These are phyloP conservation scores for Synergus itoensis DNA, from an alignment of 2,888 invertebrate species.

Conservation along the genomic window DNA sequence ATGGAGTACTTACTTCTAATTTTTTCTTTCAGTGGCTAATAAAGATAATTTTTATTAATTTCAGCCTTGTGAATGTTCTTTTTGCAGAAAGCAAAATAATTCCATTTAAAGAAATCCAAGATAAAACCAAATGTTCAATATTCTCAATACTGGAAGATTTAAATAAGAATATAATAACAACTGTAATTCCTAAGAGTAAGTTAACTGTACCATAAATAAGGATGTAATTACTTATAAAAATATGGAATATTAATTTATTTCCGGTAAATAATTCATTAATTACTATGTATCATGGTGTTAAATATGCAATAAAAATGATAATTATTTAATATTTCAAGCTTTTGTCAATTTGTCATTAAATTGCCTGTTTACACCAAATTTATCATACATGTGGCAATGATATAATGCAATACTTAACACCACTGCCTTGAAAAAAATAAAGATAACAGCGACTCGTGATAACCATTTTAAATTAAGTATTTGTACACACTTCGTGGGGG, in stretches of 20 bases:
- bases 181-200: background rate
- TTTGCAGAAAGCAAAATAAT: background rate
- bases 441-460: background rate
- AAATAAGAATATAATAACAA: background rate
- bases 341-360: background rate
- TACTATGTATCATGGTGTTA: too few relatives aligned
- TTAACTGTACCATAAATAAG: background rate
- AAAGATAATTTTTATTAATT: background rate
- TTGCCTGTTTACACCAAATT: background rate
- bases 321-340: too few relatives aligned
- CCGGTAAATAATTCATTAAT: too few relatives aligned
- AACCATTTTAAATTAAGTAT: background rate
- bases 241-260: too few relatives aligned
- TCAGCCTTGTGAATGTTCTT: conserved; percentile 13
- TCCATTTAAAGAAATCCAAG: background rate
- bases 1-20: background rate
- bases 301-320: too few relatives aligned
- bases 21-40: background rate
- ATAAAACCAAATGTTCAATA: background rate
- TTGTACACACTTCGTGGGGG: background rate
- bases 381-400: background rate
- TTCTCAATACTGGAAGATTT: background rate
- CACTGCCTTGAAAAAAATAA: background rate
- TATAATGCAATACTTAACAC: background rate
- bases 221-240: too few relatives aligned